A percentile compares a stretch with the other conserved stretches of the same genome.
Conservation (phyloP, 2,888 invertebrate genomes). For the Steinernema hermaphroditum region DNA sequence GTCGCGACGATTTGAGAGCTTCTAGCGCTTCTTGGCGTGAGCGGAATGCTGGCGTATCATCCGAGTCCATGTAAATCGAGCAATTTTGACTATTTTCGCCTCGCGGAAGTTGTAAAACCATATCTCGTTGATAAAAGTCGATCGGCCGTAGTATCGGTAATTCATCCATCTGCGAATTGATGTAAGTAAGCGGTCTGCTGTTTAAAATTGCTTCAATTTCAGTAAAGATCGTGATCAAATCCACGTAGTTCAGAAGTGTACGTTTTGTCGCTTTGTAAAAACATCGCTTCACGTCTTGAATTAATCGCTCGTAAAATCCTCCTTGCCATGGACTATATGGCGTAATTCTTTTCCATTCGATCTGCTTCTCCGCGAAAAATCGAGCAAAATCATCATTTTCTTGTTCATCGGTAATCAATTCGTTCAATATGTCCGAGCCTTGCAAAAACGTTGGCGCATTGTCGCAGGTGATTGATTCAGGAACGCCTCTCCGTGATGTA, state of each 20-base stretch:
- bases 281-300: conserved; percentile 31
- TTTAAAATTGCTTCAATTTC: neutral
- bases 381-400: neutral
- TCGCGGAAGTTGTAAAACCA: neutral
- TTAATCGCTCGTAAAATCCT: conserved; percentile 33
- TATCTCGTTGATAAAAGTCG: conserved; percentile 34
- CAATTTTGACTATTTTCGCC: no score
- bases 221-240: conserved; percentile 45
- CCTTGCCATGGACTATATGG: conserved; percentile 36
- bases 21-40: neutral
- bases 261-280: conserved; percentile 30
- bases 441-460: conserved; percentile 32
- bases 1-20: neutral
- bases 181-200: no score
- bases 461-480: conserved; percentile 33
- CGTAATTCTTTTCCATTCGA: conserved; percentile 32
- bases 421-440: neutral
- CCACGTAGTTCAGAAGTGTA: conserved; percentile 64
- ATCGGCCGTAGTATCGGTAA: conserved; percentile 31
- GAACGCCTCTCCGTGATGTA: no score
- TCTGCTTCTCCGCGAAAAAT: neutral
- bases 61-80: no score
- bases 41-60: no score
- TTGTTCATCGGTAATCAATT: neutral
- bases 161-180: conserved; percentile 33